Evolutionary conservation across 2,797 vertebrate genomes (phyloP), one percentile per base, ranked within the genome.

Genomic region (Thamnophis elegans): DNA sequence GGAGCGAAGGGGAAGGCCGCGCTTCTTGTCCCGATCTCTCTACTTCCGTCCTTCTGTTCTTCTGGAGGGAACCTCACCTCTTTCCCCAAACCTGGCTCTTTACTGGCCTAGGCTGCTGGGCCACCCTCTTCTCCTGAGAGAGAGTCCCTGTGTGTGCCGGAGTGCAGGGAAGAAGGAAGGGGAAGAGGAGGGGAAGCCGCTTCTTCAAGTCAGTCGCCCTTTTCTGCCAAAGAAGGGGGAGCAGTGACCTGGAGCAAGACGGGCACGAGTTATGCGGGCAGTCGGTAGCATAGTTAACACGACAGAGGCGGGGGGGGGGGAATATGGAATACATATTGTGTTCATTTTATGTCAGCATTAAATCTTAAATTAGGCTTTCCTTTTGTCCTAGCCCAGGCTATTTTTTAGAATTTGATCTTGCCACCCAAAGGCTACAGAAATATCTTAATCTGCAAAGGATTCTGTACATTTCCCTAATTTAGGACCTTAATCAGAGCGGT

Each of bases 261-360:
- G 88, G 42, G 26, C 12, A 26, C 9, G 4, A 47, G 22, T 22
- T 18, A 42, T 4, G 59, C 36, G 1, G 20, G 47, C 42, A 90
- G 65, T 87, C 96, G 97, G 95, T 94, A 73, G 92, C 93, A 87
- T 87, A 59, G 18, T 78, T 42, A 42, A 10, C 36, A 10, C 5
- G 1, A 11, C 4, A 22, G 73, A 2, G 1, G 8, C 18, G 28
- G 28, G 8, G 18, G 28, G 28, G 13, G 32, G 36, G 16, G 36
- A 12, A 42, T 42, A 22, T 5, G 36, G 9, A 42, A 78, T 78
- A 2, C 68, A 20, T 42, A 42, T 10, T 78, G 32, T 42, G 8
- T 42, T 42, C 20, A 2, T 11, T 42, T 78, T 4, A 8, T 22
- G 73, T 22, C 73, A 78, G 9, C 18, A 42, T 42, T 47, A 11